phyloP scores from a whole-genome alignment of 1,140 invertebrate species.

The Dreissena polymorpha region DNA sequence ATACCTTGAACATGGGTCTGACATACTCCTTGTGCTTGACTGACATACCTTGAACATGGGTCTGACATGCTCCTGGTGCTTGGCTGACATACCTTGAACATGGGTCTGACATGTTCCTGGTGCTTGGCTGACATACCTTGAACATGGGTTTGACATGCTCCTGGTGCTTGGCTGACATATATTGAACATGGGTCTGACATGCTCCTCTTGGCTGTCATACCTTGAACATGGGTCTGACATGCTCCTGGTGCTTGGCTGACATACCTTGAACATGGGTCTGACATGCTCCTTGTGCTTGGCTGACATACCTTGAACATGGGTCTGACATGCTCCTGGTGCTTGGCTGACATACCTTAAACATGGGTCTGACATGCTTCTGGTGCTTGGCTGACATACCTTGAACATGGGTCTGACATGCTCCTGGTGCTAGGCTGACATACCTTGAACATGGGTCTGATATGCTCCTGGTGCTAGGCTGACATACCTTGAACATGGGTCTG shows the following conservation, averaged over 20 bases:
- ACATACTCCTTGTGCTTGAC: slow-evolving; percentile 99
- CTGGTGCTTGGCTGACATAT: slow-evolving; percentile 97
- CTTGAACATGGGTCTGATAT: slow-evolving; percentile 99
- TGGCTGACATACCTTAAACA: slow-evolving; percentile 98
- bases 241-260: slow-evolving; percentile 97
- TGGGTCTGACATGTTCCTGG: slow-evolving; percentile 97
- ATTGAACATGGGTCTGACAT: slow-evolving; percentile 99
- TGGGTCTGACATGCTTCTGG: slow-evolving; percentile 97
- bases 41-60: slow-evolving; percentile 98
- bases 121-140: slow-evolving; percentile 97
- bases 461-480: slow-evolving; percentile 97
- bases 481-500: slow-evolving; percentile 98
- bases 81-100: slow-evolving; percentile 98
- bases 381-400: slow-evolving; percentile 97
- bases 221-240: slow-evolving; percentile 99
- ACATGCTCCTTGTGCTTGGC: slow-evolving; percentile 99
- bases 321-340: slow-evolving; percentile 97
- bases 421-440: slow-evolving; percentile 97
- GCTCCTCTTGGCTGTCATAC: slow-evolving; percentile 97
- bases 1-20: slow-evolving; percentile 98
- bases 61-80: slow-evolving; percentile 97
- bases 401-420: slow-evolving; percentile 99
- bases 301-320: slow-evolving; percentile 98
- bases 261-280: slow-evolving; percentile 98
- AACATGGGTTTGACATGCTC: slow-evolving; percentile 99